Conservation (phyloP, 2,113 vertebrate species). For the Brachirus orientalis region DNA sequence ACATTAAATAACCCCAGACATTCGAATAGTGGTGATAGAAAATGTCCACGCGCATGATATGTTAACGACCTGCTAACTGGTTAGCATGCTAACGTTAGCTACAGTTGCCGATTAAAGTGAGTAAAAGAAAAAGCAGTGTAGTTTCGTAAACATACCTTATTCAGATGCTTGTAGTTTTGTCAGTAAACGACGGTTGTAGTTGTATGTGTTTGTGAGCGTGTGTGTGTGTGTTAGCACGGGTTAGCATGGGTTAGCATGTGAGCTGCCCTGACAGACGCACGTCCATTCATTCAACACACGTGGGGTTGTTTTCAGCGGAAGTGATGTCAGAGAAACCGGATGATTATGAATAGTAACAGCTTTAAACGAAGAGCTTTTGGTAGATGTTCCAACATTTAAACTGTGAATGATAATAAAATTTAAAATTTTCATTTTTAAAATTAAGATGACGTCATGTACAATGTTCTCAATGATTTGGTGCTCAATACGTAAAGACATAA, state of each 20-base stretch:
- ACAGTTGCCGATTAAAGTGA: not conserved
- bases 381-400: no score
- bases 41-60: no score
- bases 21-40: not conserved
- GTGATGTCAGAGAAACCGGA: constrained; percentile 13
- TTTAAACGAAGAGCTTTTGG: no score
- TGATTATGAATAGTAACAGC: not conserved
- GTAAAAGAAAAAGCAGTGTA: not conserved
- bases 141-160: not conserved
- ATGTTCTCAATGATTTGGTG: no score
- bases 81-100: constrained; percentile 42
- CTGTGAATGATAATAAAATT: no score
- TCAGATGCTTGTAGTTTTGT: not conserved
- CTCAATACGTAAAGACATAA: no score
- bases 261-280: not conserved
- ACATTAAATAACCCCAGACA: no score
- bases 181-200: not conserved
- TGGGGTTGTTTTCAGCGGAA: constrained; percentile 70
- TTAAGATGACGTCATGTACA: no score
- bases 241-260: not conserved
- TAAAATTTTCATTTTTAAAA: no score
- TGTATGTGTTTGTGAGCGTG: not conserved
- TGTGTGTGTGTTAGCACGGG: not conserved
- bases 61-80: not conserved
- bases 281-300: constrained; percentile 34